Percentiles rank a stretch among this genome's conserved stretches.
Conservation (phyloP, 2,797 vertebrate genomes). For the Myotis daubentonii region DNA sequence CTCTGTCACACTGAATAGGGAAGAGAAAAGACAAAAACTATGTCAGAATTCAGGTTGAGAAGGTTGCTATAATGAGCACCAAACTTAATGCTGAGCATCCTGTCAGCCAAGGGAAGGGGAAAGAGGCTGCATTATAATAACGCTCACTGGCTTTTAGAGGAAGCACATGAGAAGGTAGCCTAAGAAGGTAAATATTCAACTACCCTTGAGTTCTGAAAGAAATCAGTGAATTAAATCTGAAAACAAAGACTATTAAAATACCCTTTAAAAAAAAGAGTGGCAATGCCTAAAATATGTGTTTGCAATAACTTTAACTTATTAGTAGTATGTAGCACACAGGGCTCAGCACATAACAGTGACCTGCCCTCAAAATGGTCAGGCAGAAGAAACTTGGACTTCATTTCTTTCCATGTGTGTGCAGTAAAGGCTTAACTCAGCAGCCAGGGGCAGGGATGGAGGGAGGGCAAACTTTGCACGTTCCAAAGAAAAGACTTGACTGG, state of each 20-base stretch:
- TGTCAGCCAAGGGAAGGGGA: not conserved
- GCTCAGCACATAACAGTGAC: not conserved
- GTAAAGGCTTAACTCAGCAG: not conserved
- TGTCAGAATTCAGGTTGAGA: not conserved
- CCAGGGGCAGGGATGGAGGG: too few relatives aligned
- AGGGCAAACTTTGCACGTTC: not conserved
- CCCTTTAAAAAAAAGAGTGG: not conserved
- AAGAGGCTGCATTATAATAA: not conserved
- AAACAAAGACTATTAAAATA: not conserved
- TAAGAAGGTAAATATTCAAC: not conserved
- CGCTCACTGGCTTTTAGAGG: not conserved
- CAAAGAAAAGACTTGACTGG: not conserved
- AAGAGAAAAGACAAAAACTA: not conserved
- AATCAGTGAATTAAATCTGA: not conserved
- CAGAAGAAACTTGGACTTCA: not conserved
- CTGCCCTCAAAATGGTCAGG: not conserved
- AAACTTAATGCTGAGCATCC: not conserved
- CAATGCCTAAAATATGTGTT: not conserved
- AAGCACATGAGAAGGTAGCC: not conserved
- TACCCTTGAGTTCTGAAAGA: not conserved
- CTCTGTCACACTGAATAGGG: not conserved
- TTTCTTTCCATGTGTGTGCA: not conserved
- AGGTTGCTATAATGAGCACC: not conserved
- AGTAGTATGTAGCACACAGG: not conserved
- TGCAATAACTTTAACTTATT: not conserved